Percentiles rank a stretch among this genome's conserved stretches.
Conservation (phyloP, 2,797 vertebrate species). For the Dicrostonyx torquatus region DNA sequence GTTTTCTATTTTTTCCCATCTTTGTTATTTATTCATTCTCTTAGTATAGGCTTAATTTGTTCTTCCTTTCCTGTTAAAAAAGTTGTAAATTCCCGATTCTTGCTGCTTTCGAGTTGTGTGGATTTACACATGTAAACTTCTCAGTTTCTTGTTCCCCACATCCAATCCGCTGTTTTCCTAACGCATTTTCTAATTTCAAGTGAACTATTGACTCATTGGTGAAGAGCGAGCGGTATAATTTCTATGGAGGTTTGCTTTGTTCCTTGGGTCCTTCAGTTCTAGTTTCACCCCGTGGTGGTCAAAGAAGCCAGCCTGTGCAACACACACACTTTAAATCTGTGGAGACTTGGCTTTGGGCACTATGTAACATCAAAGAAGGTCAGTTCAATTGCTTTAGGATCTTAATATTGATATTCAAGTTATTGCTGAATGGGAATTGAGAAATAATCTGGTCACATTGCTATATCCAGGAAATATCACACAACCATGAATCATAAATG, state of each 20-base stretch:
- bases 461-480: conserved; percentile 54
- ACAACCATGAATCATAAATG: conserved; percentile 49
- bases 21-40: conserved; percentile 21
- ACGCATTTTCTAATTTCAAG: conserved; percentile 7
- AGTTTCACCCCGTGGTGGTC: not conserved
- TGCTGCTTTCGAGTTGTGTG: not conserved
- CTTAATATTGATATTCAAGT: conserved; percentile 26
- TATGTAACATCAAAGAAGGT: conserved; percentile 15
- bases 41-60: not conserved
- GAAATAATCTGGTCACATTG: conserved; percentile 36
- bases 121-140: not conserved
- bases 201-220: not conserved
- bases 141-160: not conserved
- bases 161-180: not conserved
- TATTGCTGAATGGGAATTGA: conserved; percentile 12
- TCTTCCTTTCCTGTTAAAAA: not conserved
- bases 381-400: conserved; percentile 5
- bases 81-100: not conserved
- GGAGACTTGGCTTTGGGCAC: not conserved
- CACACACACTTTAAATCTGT: not conserved
- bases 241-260: not conserved
- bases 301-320: not conserved
- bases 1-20: not conserved
- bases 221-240: not conserved
- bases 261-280: not conserved